Percentiles rank a stretch among this genome's conserved stretches.
These are phyloP conservation scores for Tokudaia tokunoshimensis DNA, from an alignment of 2,797 vertebrate species.

Conservation along the genomic window DNA sequence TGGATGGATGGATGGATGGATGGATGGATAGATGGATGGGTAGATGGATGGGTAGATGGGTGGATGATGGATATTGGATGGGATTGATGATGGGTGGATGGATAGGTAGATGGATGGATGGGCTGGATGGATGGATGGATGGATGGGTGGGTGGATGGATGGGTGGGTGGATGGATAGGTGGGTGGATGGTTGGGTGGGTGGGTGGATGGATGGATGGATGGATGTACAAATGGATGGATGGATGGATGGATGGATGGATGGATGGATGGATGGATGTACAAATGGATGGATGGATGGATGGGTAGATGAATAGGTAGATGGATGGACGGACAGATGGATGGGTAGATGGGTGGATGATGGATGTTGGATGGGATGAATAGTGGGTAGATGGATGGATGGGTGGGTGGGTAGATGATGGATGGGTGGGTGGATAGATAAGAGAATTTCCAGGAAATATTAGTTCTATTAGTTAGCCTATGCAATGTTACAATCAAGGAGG, in stretches of 20 bases:
- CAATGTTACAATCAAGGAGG: too few relatives aligned
- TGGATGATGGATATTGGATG: neutral
- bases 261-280: too few relatives aligned
- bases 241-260: too few relatives aligned
- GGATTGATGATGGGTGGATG: neutral
- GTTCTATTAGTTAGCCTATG: neutral
- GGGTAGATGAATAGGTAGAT: neutral
- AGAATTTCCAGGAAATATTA: neutral
- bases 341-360: neutral
- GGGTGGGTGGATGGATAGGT: too few relatives aligned
- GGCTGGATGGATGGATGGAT: neutral
- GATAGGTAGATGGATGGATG: neutral
- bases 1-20: too few relatives aligned
- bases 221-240: neutral
- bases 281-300: neutral
- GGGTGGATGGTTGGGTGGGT: too few relatives aligned
- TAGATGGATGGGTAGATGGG: too few relatives aligned
- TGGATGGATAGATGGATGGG: too few relatives aligned
- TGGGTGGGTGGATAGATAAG: neutral
- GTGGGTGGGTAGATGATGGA: neutral
- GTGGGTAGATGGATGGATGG: neutral
- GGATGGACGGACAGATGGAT: too few relatives aligned
- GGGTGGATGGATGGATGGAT: accelerated
- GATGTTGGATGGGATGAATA: too few relatives aligned
- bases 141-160: neutral